phyloP scores from a whole-genome alignment of 2,888 invertebrate genomes.

The Drosophila gaucha region DNA sequence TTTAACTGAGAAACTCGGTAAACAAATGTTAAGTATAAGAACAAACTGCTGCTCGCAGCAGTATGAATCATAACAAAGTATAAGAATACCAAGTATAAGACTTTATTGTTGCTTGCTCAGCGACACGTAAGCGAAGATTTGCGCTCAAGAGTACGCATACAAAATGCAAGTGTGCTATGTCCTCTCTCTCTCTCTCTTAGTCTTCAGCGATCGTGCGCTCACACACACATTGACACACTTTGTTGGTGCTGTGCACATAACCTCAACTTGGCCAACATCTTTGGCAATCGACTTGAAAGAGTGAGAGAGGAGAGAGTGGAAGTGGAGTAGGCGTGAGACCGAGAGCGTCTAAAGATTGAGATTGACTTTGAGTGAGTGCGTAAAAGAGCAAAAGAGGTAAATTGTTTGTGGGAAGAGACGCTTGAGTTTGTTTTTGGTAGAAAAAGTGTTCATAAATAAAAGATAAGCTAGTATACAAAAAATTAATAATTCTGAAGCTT shows the following conservation, averaged over 20 bases:
- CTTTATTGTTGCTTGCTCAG: slow-evolving; percentile 1
- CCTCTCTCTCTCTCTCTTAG: slow-evolving; percentile 1
- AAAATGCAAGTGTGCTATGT: background rate
- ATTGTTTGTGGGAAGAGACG: background rate
- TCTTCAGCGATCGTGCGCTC: slow-evolving; percentile 23
- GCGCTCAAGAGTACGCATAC: slow-evolving; percentile 14
- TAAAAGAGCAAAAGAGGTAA: background rate
- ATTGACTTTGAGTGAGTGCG: background rate
- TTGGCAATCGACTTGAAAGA: slow-evolving; percentile 3
- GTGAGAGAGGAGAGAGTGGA: background rate
- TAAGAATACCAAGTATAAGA: slow-evolving; percentile 16
- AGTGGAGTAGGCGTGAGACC: background rate
- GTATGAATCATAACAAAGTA: slow-evolving; percentile 21
- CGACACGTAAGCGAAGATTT: slow-evolving; percentile 22
- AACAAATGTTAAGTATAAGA: slow-evolving; percentile 18
- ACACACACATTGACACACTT: background rate
- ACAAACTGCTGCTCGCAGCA: background rate
- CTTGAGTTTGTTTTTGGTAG: background rate
- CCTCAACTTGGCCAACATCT: slow-evolving; percentile 54
- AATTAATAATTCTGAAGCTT: background rate
- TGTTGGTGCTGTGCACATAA: slow-evolving; percentile 42
- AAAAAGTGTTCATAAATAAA: background rate
- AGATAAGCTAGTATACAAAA: background rate
- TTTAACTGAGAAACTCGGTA: background rate
- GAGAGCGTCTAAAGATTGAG: background rate